Base-by-base conservation (phyloP, 2,888 invertebrate genomes). In the Ferrisia virgata region DNA sequence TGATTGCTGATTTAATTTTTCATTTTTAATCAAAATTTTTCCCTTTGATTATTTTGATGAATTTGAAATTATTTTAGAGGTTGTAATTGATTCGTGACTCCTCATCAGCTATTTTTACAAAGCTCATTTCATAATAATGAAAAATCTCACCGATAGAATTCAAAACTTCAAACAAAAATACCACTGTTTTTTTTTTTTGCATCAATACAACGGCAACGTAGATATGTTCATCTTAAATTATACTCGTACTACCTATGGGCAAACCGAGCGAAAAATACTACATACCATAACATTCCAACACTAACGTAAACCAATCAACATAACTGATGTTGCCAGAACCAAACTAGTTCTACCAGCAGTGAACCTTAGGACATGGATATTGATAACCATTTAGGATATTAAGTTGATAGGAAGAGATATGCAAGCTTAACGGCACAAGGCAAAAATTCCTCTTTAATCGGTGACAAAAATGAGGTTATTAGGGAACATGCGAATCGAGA, bases 381-480 rank as follows among this genome's bases (percentile, higher is more conserved):
- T 15, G 64, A 28, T 64, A 76, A n/a, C 33, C 33, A 33, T 28
- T 69, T 69, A 33, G 31, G 28, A 33, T 69, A 64, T 64, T 64
- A 47, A 8, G 8, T 36, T n/a, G 47, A n/a, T 47, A 28, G 47
- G 3, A 47, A 64, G 64, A 64, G 47, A 28, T 64, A 13, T 2
- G n/a, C 31, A 69, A 28, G 31, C 15, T 69, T 15, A 15, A 69
- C 69, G 31, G 69, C 69, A 31, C 69, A 1, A 3, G 5, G 31
- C 69, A 69, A 69, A 69, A 69, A 69, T 69, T 69, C 69, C 69
- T 28, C 13, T 69, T 69, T 69, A 69, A 69, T 69, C 31, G 69
- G 6, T 33, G 28, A 69, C 69, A 69, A 69, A 28, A 69, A 69
- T 69, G 69, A 69, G 69, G 69, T 69, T 69, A 69, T 33, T 69